Evolutionary conservation across 2,797 vertebrate species (phyloP), one percentile per base, ranked within the genome.

Genomic region (Pogoniulus pusillus): DNA sequence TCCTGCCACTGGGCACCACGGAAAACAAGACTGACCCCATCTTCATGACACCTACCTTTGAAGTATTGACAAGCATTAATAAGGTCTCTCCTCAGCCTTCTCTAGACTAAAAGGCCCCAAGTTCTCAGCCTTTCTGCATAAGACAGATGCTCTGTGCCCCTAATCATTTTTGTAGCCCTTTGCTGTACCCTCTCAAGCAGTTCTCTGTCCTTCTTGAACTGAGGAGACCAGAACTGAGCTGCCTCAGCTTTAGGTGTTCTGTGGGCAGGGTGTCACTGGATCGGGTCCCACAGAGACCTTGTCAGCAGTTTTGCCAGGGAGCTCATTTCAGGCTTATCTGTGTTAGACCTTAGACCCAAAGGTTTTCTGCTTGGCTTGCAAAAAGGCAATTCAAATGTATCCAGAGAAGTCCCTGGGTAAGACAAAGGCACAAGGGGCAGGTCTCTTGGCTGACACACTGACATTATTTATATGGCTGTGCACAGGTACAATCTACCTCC

Each of bases 381-480:
- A 79, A 79, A 26, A 63, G n/a, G 35, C 41, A 51, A 29, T 53
- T 81, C 39, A 81, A 41, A 29, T 4, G 6, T 27, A n/a, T 22
- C 20, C 49, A 70, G 77, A 63, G 45, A 85, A 79, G 22, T 73
- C 59, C 66, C 18, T 2, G 4, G 1, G 5, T 82, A 53, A 71
- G 71, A 58, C 1, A 2, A 70, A 65, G 6, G 13, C 13, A 20
- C 0, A 1, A 78, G 32, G 29, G 39, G 26, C 10, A 4, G 4
- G 5, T 20, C 9, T 89, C 41, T 39, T 41, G 51, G 16, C 32
- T 65, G 59, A 39, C n/a, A 32, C 20, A 4, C 5, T 30, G 63
- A 24, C 2, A 3, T 24, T 69, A 82, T 74, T 19, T 13, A 0
- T 29, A 4, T 27, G 45, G 19, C 45, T 6, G 20, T 45, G 45